These are phyloP conservation scores for Mormyrus proboscirostris DNA, from an alignment of 2,797 vertebrate species.

Conservation along the genomic window DNA sequence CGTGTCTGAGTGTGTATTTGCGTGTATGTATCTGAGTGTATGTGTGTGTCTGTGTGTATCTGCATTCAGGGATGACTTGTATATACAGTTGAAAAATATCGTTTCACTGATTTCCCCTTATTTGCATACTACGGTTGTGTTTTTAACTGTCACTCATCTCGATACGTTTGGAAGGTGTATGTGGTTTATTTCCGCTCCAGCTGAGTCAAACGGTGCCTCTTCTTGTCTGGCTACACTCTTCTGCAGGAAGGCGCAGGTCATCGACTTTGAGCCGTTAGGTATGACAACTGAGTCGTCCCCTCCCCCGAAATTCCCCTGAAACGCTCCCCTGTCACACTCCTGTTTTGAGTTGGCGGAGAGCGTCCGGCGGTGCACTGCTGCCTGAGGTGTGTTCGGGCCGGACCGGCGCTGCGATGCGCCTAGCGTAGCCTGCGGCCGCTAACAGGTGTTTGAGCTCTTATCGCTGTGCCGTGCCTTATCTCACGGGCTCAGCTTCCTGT, in stretches of 20 bases:
- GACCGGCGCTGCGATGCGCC: neutral
- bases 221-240: constrained; percentile 56
- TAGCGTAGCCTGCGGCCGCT: constrained; percentile 33
- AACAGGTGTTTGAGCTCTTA: constrained; percentile 67
- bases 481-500: constrained; percentile 67
- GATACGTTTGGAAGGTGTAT: neutral
- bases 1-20: neutral
- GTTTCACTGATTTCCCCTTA: neutral
- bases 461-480: constrained; percentile 60
- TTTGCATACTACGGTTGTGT: neutral
- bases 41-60: neutral
- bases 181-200: constrained; percentile 49
- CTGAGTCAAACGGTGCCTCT: constrained; percentile 70
- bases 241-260: constrained; percentile 63
- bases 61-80: neutral
- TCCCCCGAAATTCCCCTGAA: constrained; percentile 20
- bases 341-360: neutral
- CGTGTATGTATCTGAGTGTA: too few species aligned
- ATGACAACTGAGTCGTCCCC: constrained; percentile 42
- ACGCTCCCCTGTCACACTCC: neutral
- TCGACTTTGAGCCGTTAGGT: constrained; percentile 60
- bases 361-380: neutral
- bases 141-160: neutral
- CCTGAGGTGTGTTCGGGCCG: neutral
- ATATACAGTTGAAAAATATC: neutral